Percentiles rank a stretch among this genome's conserved stretches.
These are phyloP conservation scores for Callosobruchus maculatus DNA, from an alignment of 2,888 invertebrate species.

Conservation along the genomic window DNA sequence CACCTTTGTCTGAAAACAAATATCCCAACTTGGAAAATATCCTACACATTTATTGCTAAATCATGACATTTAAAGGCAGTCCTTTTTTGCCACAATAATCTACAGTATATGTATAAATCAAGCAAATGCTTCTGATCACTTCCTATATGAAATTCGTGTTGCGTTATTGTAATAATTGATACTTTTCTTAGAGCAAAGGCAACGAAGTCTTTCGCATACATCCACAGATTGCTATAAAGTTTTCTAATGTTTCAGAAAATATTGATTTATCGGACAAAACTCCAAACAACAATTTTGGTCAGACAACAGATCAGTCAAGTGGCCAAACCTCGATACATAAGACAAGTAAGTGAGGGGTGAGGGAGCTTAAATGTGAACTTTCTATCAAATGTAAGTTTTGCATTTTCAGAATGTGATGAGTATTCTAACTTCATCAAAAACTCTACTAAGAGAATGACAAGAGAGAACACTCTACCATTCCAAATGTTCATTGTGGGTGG, in stretches of 20 bases:
- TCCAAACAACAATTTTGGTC: not conserved
- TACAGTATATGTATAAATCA: too few relatives aligned
- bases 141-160: too few relatives aligned
- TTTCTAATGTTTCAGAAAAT: not conserved
- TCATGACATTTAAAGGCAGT: too few relatives aligned
- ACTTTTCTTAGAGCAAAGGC: not conserved
- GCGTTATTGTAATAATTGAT: too few relatives aligned
- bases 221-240: not conserved
- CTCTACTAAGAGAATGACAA: conserved; percentile 10
- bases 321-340: not conserved
- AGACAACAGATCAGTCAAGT: not conserved
- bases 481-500: conserved; percentile 33
- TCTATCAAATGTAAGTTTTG: not conserved
- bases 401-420: conserved; percentile 27
- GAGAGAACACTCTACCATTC: not conserved
- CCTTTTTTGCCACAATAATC: too few relatives aligned
- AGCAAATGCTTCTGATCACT: too few relatives aligned
- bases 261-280: not conserved
- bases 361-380: not conserved
- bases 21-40: too few relatives aligned
- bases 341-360: not conserved
- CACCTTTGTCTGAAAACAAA: too few relatives aligned
- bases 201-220: not conserved
- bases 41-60: too few relatives aligned
- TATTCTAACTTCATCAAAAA: conserved; percentile 19